Base-by-base conservation (phyloP, 2,888 invertebrate species). In the Hydrotaea diabolus region DNA sequence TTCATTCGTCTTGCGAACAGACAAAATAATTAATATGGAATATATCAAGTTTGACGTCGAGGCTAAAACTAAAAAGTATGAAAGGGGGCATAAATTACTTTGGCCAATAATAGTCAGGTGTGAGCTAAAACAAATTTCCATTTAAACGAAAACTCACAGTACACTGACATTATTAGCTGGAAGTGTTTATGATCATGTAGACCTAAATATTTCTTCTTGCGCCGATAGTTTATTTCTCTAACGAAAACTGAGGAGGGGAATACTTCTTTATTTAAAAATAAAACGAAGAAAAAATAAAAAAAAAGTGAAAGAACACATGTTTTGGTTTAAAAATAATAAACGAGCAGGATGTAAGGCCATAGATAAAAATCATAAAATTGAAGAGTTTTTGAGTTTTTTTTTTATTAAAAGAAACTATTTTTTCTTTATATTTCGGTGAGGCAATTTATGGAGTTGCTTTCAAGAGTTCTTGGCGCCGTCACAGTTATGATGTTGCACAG, bases 301-400 rank as follows among this genome's bases (percentile, higher is more conserved):
- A 80, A 84, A 81, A 82, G 76, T 79, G 78, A 84, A 84, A 81
- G 76, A 81, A 85, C 78, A 83, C 83, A 77, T 81, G 81, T 81
- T 79, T 79, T 17, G 46, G 75, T 75, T 81, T 72, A 66, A 31
- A 77, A 59, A 71, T 8, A n/a, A 55, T n/a, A 49, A 39, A 66
- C 15, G 66, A 64, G 64, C 26, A 23, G 73, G 59, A 59, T 26
- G 15, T 72, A 76, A 79, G 55, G 39, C 57, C 59, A 21, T 43
- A 64, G 66, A 81, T 79, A 81, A 83, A 80, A 66, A 39, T 73
- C 75, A 55, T 66, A 69, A 78, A 81, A 76, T 78, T 77, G 19
- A 64, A 59, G 43, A 77, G n/a, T 2, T 39, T 39, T 39, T 8
- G 3, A 8, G 4, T 39, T 9, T 39, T 39, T 39, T n/a, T n/a